Evolutionary conservation across 2,797 vertebrate genomes (phyloP).

Genomic region (Tapirus indicus): DNA sequence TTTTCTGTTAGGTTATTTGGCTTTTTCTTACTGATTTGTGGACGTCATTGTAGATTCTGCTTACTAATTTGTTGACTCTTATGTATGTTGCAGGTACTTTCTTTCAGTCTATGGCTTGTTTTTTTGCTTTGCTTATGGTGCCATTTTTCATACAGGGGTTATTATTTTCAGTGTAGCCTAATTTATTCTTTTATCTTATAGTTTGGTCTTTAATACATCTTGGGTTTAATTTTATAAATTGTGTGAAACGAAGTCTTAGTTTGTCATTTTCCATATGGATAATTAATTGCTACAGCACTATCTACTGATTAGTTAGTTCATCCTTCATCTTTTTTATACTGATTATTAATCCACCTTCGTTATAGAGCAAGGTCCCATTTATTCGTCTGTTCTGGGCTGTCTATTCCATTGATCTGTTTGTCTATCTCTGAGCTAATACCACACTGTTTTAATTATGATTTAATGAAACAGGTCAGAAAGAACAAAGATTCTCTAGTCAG

Average conservation of each 20-base stretch:
- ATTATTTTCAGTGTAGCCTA: not conserved
- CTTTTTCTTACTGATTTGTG: not conserved
- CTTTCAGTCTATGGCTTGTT: not conserved
- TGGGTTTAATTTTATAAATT: constrained; percentile 10
- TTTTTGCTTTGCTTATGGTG: not conserved
- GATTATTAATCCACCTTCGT: not conserved
- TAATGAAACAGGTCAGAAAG: not conserved
- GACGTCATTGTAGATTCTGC: not conserved
- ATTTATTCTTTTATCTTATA: not conserved
- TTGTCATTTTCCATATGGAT: not conserved
- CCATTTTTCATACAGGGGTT: not conserved
- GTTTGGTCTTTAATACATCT: not conserved
- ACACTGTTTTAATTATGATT: not conserved
- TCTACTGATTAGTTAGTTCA: not conserved
- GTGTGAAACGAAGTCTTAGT: not conserved
- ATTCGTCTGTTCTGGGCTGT: not conserved
- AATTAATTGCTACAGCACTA: not conserved
- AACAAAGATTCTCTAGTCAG: not conserved
- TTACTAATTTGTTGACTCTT: not conserved
- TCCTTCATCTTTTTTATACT: not conserved
- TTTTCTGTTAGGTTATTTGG: not conserved
- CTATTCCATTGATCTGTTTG: not conserved
- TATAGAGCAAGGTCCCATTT: not conserved
- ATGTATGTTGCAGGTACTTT: not conserved
- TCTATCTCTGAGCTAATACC: not conserved